These are phyloP conservation scores for Rhipidura dahli DNA, from an alignment of 2,113 vertebrate species.

Conservation along the genomic window DNA sequence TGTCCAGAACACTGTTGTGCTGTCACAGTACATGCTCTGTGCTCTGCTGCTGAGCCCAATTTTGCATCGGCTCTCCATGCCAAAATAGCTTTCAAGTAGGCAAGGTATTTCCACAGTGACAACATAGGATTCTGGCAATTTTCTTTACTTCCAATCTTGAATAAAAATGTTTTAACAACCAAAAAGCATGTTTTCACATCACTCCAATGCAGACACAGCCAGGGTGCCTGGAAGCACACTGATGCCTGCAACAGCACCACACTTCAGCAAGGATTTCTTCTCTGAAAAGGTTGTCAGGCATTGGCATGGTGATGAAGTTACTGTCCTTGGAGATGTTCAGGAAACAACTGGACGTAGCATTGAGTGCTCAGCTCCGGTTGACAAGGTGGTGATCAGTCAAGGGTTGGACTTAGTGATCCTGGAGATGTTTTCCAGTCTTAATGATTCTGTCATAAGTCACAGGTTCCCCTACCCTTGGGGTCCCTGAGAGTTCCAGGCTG, in stretches of 20 bases:
- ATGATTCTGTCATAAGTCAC: not conserved
- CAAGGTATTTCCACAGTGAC: no score
- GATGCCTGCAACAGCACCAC: not conserved
- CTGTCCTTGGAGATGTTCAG: not conserved
- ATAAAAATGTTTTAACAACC: not conserved
- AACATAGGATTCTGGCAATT: not conserved
- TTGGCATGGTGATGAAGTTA: not conserved
- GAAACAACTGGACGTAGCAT: rapidly evolving
- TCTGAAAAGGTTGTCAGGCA: not conserved
- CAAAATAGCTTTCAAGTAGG: not conserved
- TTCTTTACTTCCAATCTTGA: not conserved
- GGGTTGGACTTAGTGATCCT: not conserved
- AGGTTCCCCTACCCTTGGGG: not conserved
- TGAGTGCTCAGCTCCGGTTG: not conserved
- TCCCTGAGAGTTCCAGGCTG: not conserved
- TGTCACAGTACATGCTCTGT: rapidly evolving
- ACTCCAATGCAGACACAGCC: not conserved
- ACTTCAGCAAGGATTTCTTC: not conserved
- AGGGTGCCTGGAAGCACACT: not conserved
- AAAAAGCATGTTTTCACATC: not conserved
- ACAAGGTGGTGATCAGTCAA: not conserved
- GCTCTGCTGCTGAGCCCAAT: rapidly evolving
- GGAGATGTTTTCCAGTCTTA: not conserved
- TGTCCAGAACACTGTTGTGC: rapidly evolving
- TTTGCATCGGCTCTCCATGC: not conserved